These are phyloP conservation scores for Dendroctonus ponderosae DNA, from an alignment of 1,140 invertebrate genomes.

Conservation along the genomic window DNA sequence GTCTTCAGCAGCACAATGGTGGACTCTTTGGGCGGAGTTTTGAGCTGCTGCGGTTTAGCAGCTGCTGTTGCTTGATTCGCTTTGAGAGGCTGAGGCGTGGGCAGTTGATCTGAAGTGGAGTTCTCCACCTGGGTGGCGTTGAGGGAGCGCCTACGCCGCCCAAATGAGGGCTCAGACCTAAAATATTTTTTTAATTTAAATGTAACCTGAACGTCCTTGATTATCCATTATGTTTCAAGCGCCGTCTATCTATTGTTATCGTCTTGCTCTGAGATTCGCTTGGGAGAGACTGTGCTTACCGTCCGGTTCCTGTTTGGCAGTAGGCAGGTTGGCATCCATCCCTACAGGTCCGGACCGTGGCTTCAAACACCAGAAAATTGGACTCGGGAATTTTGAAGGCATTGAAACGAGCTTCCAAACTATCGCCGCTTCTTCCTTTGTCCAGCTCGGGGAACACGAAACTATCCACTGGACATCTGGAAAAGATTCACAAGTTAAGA, in stretches of 20 bases:
- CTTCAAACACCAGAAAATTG: conserved; percentile 91
- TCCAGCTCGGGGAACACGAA: conserved; percentile 90
- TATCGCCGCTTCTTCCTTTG: conserved; percentile 79
- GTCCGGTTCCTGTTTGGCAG: conserved; percentile 58
- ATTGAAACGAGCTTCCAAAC: conserved; percentile 86
- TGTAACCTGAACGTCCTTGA: too few species aligned
- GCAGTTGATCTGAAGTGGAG: background rate
- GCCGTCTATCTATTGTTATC: too few species aligned
- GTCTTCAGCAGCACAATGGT: conserved; percentile 20
- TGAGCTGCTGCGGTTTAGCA: background rate
- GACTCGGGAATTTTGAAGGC: conserved; percentile 95
- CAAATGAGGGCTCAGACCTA: conserved; percentile 77
- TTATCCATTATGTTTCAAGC: too few species aligned
- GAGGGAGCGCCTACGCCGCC: conserved; percentile 62
- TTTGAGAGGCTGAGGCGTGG: conserved; percentile 7
- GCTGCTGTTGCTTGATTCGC: background rate
- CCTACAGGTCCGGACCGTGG: conserved; percentile 83
- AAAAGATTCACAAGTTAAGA: conserved; percentile 10
- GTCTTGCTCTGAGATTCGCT: too few species aligned
- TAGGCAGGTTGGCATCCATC: conserved; percentile 87
- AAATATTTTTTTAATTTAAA: background rate
- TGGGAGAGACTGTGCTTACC: conserved; percentile 53
- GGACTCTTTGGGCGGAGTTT: conserved; percentile 27
- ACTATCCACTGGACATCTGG: conserved; percentile 84
- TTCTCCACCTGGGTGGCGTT: conserved; percentile 51